Conservation (phyloP, 2,113 vertebrate species). For the Macrotus californicus region DNA sequence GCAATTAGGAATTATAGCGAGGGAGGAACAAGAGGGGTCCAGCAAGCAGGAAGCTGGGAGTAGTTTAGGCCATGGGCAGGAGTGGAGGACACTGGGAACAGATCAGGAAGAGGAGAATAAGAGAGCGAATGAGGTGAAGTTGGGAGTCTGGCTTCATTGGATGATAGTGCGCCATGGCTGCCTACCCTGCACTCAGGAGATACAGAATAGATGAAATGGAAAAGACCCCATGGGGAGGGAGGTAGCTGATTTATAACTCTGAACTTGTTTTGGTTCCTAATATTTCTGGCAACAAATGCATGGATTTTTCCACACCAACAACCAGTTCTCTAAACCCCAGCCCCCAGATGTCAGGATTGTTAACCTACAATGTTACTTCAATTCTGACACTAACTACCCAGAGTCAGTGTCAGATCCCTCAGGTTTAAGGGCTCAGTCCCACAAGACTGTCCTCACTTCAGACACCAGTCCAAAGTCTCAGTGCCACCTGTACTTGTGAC, state of each 20-base stretch:
- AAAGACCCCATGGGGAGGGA: neutral
- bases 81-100: neutral
- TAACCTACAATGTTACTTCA: neutral
- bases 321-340: neutral
- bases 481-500: neutral
- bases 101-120: neutral
- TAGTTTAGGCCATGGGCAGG: neutral
- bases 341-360: neutral
- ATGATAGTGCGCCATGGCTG: too few species aligned
- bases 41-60: neutral
- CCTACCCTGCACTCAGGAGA: neutral
- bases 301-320: neutral
- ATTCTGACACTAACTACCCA: neutral
- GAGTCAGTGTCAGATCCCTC: neutral
- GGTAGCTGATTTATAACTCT: neutral
- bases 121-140: neutral
- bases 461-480: neutral
- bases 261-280: neutral
- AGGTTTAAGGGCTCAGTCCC: neutral
- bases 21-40: neutral
- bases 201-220: neutral
- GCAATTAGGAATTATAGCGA: neutral
- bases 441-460: neutral
- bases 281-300: neutral
- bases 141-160: neutral